These are phyloP conservation scores for Caenorhabditis afra DNA, from an alignment of 2,888 invertebrate genomes.

Conservation along the genomic window DNA sequence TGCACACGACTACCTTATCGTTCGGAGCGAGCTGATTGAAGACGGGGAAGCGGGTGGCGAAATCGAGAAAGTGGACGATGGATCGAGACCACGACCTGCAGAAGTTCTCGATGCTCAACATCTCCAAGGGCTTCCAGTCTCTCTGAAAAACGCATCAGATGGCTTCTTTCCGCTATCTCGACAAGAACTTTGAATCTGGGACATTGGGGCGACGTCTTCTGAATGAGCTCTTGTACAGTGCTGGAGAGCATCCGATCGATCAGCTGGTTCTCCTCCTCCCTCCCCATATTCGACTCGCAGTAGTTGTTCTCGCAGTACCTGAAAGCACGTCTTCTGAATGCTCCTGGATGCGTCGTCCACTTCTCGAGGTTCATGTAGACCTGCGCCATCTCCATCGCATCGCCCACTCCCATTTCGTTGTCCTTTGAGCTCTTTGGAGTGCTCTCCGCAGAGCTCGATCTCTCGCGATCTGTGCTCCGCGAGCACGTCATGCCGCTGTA, in stretches of 20 bases:
- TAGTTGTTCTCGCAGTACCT: slow-evolving; percentile 61
- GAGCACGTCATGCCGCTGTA: slow-evolving; percentile 22
- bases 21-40: slow-evolving; percentile 48
- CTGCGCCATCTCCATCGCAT: slow-evolving; percentile 58
- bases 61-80: slow-evolving; percentile 62
- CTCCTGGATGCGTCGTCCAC: neutral
- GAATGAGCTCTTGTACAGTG: slow-evolving; percentile 52
- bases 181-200: slow-evolving; percentile 58
- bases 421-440: slow-evolving; percentile 48
- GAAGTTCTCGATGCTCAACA: slow-evolving; percentile 55
- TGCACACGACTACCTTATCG: slow-evolving; percentile 44
- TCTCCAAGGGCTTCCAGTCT: slow-evolving; percentile 63
- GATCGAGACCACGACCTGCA: slow-evolving; percentile 59
- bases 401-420: slow-evolving; percentile 32
- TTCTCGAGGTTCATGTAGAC: slow-evolving; percentile 62
- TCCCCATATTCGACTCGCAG: slow-evolving; percentile 40
- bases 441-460: slow-evolving; percentile 50
- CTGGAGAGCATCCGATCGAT: slow-evolving; percentile 60
- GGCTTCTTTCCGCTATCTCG: neutral
- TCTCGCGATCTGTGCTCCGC: slow-evolving; percentile 25
- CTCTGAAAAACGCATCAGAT: slow-evolving; percentile 54
- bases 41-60: slow-evolving; percentile 56
- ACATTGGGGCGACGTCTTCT: slow-evolving; percentile 62
- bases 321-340: slow-evolving; percentile 1
- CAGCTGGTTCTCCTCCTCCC: slow-evolving; percentile 52